These are phyloP conservation scores for Leucoraja ocellata DNA, from an alignment of 2,797 vertebrate genomes.

Conservation along the genomic window DNA sequence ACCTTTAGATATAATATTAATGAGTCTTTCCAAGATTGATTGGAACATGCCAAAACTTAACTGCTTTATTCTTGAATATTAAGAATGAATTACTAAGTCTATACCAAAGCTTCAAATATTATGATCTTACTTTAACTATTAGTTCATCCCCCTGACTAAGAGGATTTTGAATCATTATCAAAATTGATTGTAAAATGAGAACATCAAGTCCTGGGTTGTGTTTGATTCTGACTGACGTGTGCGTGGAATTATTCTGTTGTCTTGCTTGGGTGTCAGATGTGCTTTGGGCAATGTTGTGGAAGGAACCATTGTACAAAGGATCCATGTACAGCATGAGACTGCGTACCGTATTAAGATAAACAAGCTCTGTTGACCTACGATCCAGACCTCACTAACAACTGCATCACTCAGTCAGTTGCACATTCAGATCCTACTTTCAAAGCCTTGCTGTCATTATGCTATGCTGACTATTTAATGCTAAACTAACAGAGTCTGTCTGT, in stretches of 20 bases:
- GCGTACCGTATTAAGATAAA: too few species aligned
- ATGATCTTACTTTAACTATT: background rate
- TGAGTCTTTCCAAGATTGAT: background rate
- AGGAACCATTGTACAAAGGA: too few species aligned
- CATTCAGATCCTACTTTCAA: background rate
- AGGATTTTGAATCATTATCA: background rate
- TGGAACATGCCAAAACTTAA: background rate
- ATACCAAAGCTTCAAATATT: background rate
- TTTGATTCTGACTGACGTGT: too few species aligned
- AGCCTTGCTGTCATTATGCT: background rate
- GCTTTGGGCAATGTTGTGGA: background rate
- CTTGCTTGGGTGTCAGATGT: background rate
- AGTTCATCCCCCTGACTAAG: background rate
- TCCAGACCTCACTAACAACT: too few species aligned
- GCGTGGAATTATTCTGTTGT: background rate
- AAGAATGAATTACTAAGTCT: conserved; percentile 2
- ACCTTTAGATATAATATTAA: conserved; percentile 10
- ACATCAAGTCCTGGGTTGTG: background rate
- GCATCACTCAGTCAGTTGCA: background rate
- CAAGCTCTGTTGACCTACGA: too few species aligned
- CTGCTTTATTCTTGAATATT: background rate
- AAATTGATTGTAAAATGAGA: background rate
- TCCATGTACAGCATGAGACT: too few species aligned
- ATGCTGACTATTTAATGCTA: background rate
- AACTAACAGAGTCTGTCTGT: background rate